A percentile compares a stretch with the other conserved stretches of the same genome.
These are phyloP conservation scores for Lepilemur septentrionalis DNA, from an alignment of 2,797 vertebrate species.

Conservation along the genomic window DNA sequence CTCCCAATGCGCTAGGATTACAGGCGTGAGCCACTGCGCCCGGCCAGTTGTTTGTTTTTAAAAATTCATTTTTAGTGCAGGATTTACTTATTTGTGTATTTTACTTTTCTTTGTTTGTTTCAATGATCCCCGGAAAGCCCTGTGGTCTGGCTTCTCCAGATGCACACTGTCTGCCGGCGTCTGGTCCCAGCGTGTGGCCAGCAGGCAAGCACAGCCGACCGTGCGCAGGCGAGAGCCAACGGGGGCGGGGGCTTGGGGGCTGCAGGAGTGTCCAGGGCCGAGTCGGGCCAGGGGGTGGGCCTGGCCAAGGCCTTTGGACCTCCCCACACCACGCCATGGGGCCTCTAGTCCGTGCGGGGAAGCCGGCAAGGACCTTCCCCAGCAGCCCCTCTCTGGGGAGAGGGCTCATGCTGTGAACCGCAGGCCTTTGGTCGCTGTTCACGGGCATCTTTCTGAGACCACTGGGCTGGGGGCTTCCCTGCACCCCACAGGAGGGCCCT, in stretches of 20 bases:
- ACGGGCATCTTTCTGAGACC: not conserved
- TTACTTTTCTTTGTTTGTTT: not conserved
- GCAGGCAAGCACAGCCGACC: not conserved
- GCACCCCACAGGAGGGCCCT: not conserved
- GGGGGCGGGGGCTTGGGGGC: not conserved
- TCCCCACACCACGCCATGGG: fast-evolving
- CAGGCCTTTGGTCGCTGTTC: not conserved
- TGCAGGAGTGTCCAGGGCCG: no score
- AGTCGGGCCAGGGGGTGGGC: not conserved
- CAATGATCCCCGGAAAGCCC: fast-evolving
- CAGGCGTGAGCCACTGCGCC: not conserved
- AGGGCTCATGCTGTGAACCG: fast-evolving
- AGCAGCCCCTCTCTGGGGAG: not conserved
- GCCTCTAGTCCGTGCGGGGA: no score
- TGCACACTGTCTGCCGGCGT: not conserved
- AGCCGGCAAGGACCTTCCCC: not conserved
- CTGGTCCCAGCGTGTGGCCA: not conserved
- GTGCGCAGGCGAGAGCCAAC: fast-evolving
- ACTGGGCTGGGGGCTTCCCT: not conserved
- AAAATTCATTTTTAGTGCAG: not conserved
- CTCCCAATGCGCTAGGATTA: not conserved
- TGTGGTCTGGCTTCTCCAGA: not conserved
- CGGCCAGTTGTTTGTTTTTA: not conserved
- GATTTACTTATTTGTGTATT: not conserved
- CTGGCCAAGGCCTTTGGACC: not conserved